Evolutionary conservation across 2,888 invertebrate species (phyloP).

Genomic region (Carterocephalus palaemon): DNA sequence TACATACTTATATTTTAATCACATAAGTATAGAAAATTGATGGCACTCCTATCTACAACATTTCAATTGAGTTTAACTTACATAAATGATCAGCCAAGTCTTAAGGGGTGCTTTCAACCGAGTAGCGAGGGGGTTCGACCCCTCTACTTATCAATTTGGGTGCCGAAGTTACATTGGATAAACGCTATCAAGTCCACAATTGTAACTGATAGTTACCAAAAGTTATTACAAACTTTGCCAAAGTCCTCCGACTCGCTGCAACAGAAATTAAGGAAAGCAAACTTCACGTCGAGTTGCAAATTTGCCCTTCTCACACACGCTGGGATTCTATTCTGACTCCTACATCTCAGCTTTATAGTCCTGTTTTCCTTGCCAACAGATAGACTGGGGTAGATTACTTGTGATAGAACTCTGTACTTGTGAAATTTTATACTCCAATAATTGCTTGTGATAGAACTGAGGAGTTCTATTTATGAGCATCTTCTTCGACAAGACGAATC

Average conservation of each 20-base stretch:
- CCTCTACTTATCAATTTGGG: slow-evolving; percentile 19
- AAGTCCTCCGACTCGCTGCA: slow-evolving; percentile 25
- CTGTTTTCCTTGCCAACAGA: not conserved
- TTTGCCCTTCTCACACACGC: slow-evolving; percentile 21
- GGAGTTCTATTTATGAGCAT: no score
- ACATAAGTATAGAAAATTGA: no score
- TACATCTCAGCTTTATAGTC: not conserved
- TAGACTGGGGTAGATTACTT: slow-evolving; percentile 14
- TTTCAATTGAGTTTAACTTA: slow-evolving; percentile 11
- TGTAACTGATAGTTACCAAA: slow-evolving; percentile 33
- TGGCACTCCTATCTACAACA: not conserved
- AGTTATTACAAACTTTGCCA: slow-evolving; percentile 28
- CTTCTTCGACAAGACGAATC: no score
- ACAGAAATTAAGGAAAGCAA: slow-evolving; percentile 30
- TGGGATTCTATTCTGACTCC: slow-evolving; percentile 5
- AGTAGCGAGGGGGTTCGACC: slow-evolving; percentile 10
- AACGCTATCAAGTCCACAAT: slow-evolving; percentile 29
- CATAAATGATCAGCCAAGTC: slow-evolving; percentile 17
- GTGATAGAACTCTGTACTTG: slow-evolving; percentile 19
- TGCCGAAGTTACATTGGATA: slow-evolving; percentile 27
- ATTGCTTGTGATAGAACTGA: slow-evolving; percentile 12
- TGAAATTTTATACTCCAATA: no score
- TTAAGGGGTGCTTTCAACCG: slow-evolving; percentile 5
- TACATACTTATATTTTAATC: no score
- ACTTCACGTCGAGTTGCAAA: slow-evolving; percentile 25